Conservation (phyloP, 2,888 invertebrate species). For the Halictus quadricinctus region DNA sequence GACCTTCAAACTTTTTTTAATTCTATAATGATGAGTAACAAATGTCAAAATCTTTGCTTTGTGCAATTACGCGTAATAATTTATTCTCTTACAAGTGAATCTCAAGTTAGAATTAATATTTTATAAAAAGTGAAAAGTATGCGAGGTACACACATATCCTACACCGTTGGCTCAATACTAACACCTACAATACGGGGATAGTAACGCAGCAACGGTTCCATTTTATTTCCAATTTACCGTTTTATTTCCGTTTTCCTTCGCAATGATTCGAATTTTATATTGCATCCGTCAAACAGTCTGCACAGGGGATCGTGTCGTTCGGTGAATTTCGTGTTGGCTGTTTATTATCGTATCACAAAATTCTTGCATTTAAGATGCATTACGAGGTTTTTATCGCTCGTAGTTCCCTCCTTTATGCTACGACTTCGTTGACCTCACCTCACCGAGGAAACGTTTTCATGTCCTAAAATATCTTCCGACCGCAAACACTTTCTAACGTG, state of each 20-base stretch:
- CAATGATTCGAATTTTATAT: slow-evolving; percentile 20
- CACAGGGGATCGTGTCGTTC: not conserved
- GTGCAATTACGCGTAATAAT: no score
- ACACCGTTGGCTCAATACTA: not conserved
- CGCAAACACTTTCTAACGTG: slow-evolving; percentile 68
- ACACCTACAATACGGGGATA: not conserved
- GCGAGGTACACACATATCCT: not conserved
- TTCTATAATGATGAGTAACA: no score
- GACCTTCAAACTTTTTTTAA: no score
- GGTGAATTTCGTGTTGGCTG: slow-evolving; percentile 31
- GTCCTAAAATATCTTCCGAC: slow-evolving; percentile 65
- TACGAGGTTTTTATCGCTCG: slow-evolving; percentile 53
- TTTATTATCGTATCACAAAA: slow-evolving; percentile 49
- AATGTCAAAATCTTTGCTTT: no score
- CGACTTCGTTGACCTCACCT: slow-evolving; percentile 59
- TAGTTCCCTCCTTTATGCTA: slow-evolving; percentile 50
- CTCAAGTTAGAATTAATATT: no score
- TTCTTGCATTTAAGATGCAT: slow-evolving; percentile 34
- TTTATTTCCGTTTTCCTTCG: not conserved
- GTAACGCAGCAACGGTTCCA: not conserved
- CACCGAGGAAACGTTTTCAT: slow-evolving; percentile 63
- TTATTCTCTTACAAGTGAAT: no score
- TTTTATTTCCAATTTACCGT: slow-evolving; percentile 5
- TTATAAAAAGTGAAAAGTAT: no score
- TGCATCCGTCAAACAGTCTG: slow-evolving; percentile 8